phyloP scores from a whole-genome alignment of 2,113 vertebrate genomes.

The Lamprologus lemairii region DNA sequence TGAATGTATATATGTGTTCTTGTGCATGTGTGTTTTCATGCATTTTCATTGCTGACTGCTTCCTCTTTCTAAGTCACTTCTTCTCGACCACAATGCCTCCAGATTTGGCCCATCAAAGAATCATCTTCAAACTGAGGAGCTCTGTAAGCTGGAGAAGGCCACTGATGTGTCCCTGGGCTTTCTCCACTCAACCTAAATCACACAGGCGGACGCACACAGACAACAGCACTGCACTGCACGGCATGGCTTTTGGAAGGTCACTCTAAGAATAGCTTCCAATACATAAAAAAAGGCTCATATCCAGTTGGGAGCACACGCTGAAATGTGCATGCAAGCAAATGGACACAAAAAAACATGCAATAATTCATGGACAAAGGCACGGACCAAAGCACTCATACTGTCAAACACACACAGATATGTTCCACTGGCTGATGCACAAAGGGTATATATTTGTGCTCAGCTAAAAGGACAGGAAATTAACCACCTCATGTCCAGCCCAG shows the following conservation, averaged over 20 bases:
- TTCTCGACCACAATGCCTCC: slow-evolving; percentile 22
- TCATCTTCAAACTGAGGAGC: slow-evolving; percentile 46
- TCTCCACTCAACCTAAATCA: slow-evolving; percentile 61
- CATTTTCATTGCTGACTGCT: slow-evolving; percentile 5
- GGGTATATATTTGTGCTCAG: neutral
- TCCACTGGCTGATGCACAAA: neutral
- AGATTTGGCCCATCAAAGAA: slow-evolving; percentile 56
- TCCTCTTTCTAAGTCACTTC: neutral
- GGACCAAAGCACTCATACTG: neutral
- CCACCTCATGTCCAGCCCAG: neutral
- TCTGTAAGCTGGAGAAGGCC: slow-evolving; percentile 32
- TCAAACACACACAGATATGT: neutral
- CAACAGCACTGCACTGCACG: slow-evolving; percentile 43
- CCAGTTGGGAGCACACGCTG: neutral
- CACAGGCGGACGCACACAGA: slow-evolving; percentile 57
- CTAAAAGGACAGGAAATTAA: slow-evolving; percentile 23
- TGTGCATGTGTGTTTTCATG: neutral
- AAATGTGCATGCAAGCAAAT: slow-evolving; percentile 44
- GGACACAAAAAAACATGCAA: slow-evolving; percentile 33
- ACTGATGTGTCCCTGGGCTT: slow-evolving; percentile 54
- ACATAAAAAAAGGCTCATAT: neutral
- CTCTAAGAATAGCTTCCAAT: slow-evolving; percentile 60
- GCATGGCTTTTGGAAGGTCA: slow-evolving; percentile 62
- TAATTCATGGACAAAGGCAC: slow-evolving; percentile 8
- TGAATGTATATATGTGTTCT: neutral